Percentiles rank a stretch among this genome's conserved stretches.
Evolutionary conservation across 2,888 invertebrate species (phyloP).

Genomic region (Sinhomidia bicolor): DNA sequence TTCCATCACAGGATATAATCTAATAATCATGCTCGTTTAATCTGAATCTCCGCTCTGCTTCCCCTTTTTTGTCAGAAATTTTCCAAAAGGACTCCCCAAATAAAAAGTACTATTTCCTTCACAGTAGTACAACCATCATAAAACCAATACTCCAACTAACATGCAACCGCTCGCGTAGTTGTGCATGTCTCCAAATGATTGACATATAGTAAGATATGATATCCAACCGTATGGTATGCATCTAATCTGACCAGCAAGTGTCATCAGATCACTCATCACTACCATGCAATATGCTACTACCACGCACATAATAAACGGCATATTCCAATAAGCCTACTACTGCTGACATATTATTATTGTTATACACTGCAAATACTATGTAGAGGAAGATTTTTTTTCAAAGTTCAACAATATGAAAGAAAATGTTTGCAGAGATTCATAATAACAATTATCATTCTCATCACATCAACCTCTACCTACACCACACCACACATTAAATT

Average conservation of each 20-base stretch:
- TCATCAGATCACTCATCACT: neutral
- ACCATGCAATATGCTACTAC: neutral
- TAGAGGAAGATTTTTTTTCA: no score
- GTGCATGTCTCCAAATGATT: constrained; percentile 11
- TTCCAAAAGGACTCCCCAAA: no score
- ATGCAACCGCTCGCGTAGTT: neutral
- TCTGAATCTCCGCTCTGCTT: constrained; percentile 24
- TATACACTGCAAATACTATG: no score
- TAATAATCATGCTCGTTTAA: neutral
- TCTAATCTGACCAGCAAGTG: neutral
- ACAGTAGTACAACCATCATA: neutral
- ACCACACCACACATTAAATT: neutral
- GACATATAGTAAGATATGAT: constrained; percentile 1
- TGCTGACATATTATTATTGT: neutral
- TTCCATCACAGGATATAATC: neutral
- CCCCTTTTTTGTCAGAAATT: neutral
- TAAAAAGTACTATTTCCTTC: neutral
- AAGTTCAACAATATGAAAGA: neutral
- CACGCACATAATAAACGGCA: neutral
- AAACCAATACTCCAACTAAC: constrained; percentile 15
- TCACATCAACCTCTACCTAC: neutral
- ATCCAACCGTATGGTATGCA: neutral
- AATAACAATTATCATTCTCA: neutral
- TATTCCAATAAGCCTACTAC: neutral
- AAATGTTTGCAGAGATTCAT: neutral